Evolutionary conservation across 1,140 invertebrate species (phyloP), one percentile per base, ranked within the genome.

Genomic region (Camponotus vicinus): DNA sequence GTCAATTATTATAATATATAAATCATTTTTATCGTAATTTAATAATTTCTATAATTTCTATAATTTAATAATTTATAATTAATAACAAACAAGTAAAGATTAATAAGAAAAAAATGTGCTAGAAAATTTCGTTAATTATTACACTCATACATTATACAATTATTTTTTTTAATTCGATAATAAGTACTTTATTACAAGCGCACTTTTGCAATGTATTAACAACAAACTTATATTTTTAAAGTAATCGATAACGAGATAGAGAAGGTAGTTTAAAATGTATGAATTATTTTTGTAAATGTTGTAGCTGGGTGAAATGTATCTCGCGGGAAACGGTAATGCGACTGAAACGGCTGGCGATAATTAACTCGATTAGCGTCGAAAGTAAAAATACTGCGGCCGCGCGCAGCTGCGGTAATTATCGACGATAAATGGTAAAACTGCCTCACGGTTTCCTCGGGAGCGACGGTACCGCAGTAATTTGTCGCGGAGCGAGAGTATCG

Each of bases 361-460:
- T 88, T 87, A 87, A 88, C 85, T 87, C 78, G 87, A 88, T 87
- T 87, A 87, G 37, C 8, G 45, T 83, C 27, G 55, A 83, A 88
- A 75, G 59, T 75, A 88, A 66, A 88, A 86, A 88, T 86, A 88
- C 71, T 59, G 34, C 40, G 21, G 34, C 55, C 18, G 49, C 75
- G 73, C 70, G 45, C 87, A 64, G 85, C 66, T 71, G 85, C 75
- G 59, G 77, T 83, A 88, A 88, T 88, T 88, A 87, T 87, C 77
- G 78, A 27, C 80, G 66, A 89, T 67, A 88, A 89, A 89, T 71
- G 87, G 64, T 45, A 49, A 40, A 63, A 21, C 55, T 59, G 42
- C 59, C 27, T 49, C 13, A 49, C 37, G 52, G n/a, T 21, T 66
- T 76, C 57, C 45, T 85, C 55, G 71, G 73, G 71, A 59, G 70